A percentile compares a stretch with the other conserved stretches of the same genome.
Conservation (phyloP, 2,797 vertebrate species). For the Gymnocypris eckloni region DNA sequence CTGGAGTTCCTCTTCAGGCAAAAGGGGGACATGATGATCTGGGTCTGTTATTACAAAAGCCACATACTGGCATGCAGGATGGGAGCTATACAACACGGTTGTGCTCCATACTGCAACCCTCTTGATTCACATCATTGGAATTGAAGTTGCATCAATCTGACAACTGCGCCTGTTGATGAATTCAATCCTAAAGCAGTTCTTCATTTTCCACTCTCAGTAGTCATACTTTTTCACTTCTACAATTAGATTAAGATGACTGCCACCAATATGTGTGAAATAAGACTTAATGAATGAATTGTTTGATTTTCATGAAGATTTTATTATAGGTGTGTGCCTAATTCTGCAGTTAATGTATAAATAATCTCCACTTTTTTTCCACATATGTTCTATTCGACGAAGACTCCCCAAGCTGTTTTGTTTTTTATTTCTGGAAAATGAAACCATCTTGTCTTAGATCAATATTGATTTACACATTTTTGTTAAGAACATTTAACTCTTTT, state of each 20-base stretch:
- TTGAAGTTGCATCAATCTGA: not conserved
- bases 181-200: not conserved
- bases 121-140: not conserved
- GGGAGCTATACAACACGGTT: conserved; percentile 73
- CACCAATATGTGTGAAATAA: not conserved
- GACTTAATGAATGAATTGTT: conserved; percentile 2
- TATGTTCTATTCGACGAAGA: not conserved
- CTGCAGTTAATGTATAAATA: conserved; percentile 3
- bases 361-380: not conserved
- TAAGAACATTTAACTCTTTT: not conserved
- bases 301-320: not conserved
- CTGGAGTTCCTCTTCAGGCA: not conserved
- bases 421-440: not conserved
- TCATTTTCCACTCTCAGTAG: not conserved
- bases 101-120: conserved; percentile 69
- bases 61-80: conserved; percentile 68
- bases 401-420: not conserved
- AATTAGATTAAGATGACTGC: not conserved
- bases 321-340: not conserved
- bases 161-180: not conserved
- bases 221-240: not conserved
- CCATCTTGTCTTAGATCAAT: not conserved
- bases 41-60: conserved; percentile 74
- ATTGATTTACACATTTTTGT: not conserved
- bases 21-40: conserved; percentile 41